A percentile compares a stretch with the other conserved stretches of the same genome.
phyloP scores from a whole-genome alignment of 1,140 invertebrate genomes.

The Drosophila nigrodunni region DNA sequence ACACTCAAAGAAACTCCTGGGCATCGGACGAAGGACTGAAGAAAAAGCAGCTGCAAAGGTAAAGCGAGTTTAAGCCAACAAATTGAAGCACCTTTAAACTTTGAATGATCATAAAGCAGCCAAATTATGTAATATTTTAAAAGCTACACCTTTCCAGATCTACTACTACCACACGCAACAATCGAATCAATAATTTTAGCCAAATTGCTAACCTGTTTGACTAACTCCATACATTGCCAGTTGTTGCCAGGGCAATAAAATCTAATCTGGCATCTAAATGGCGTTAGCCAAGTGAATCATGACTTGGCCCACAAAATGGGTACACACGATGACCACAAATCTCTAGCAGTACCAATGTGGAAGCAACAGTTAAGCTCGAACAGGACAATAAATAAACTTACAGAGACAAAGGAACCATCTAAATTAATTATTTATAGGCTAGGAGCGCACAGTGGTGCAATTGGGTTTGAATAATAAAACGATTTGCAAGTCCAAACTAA shows the following conservation, averaged over 20 bases:
- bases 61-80: no score
- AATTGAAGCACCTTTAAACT: no score
- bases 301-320: neutral
- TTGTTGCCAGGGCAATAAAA: conserved; percentile 46
- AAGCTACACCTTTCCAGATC: no score
- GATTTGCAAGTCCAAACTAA: conserved; percentile 71
- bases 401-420: conserved; percentile 61
- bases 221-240: neutral
- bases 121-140: no score
- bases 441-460: conserved; percentile 57
- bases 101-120: no score
- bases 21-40: neutral
- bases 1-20: conserved; percentile 7
- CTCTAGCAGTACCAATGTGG: neutral
- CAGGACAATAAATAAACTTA: conserved; percentile 61
- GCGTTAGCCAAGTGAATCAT: conserved; percentile 47
- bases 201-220: neutral
- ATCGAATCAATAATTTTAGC: neutral
- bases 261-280: conserved; percentile 71
- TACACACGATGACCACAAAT: conserved; percentile 22
- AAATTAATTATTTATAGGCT: conserved; percentile 81
- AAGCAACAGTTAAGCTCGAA: conserved; percentile 70
- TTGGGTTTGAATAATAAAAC: conserved; percentile 77
- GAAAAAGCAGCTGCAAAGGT: neutral
- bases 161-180: neutral